A percentile compares a stretch with the other conserved stretches of the same genome.
These are phyloP conservation scores for Podarcis lilfordi DNA, from an alignment of 2,797 vertebrate genomes.

Conservation along the genomic window DNA sequence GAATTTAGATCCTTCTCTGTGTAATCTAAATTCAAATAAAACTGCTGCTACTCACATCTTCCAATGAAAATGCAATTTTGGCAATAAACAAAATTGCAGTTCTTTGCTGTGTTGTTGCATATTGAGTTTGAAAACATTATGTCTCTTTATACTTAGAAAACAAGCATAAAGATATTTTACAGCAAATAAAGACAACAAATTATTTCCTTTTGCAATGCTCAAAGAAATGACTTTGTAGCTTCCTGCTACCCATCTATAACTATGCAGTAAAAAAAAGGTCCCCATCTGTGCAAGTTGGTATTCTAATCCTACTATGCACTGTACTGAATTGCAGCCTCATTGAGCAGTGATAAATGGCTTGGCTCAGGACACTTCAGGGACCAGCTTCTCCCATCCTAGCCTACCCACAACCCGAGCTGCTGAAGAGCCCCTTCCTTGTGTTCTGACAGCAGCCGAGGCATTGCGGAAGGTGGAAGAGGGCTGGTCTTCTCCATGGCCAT, in stretches of 20 bases:
- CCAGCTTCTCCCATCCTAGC: not conserved
- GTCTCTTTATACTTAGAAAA: slow-evolving; percentile 7
- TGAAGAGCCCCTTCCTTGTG: not conserved
- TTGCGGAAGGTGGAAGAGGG: not conserved
- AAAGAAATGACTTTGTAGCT: not conserved
- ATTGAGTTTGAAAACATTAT: slow-evolving; percentile 18
- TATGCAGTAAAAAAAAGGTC: not conserved
- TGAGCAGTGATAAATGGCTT: not conserved
- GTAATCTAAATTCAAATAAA: slow-evolving; percentile 29
- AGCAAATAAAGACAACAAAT: slow-evolving; percentile 6
- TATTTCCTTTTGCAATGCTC: not conserved
- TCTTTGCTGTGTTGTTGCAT: slow-evolving; percentile 8
- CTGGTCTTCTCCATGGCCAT: not conserved
- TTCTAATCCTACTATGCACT: not conserved
- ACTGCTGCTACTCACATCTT: slow-evolving; percentile 1
- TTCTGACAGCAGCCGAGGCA: not conserved
- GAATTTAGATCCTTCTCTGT: not conserved
- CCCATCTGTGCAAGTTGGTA: not conserved
- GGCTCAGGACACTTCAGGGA: not conserved
- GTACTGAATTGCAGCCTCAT: not conserved
- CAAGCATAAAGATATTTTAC: not conserved
- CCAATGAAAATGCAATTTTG: slow-evolving; percentile 5
- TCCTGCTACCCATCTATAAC: not conserved
- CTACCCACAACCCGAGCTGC: not conserved
- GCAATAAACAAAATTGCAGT: slow-evolving; percentile 27